Percentiles rank a stretch among this genome's conserved stretches.
phyloP scores from a whole-genome alignment of 2,888 invertebrate genomes.

The Drosophila bunnanda region DNA sequence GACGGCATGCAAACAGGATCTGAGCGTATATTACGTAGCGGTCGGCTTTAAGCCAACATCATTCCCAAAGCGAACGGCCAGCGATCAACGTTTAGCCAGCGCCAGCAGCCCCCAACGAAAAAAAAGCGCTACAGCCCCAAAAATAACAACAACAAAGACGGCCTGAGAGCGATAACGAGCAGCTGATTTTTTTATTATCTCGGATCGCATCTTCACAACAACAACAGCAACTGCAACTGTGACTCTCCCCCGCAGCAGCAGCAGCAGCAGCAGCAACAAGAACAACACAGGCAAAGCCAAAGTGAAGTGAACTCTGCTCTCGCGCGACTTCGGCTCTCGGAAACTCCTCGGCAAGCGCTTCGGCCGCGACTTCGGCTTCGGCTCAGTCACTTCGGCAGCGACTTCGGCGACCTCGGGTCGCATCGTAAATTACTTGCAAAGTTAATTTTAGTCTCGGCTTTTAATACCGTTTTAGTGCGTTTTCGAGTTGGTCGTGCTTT shows the following conservation, averaged over 20 bases:
- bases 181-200: conserved; percentile 56
- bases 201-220: conserved; percentile 34
- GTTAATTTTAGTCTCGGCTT: conserved; percentile 82
- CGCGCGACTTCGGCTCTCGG: conserved; percentile 18
- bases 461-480: conserved; percentile 83
- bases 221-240: conserved; percentile 21
- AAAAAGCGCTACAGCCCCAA: not conserved
- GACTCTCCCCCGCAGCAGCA: conserved; percentile 37
- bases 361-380: conserved; percentile 23
- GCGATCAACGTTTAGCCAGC: conserved; percentile 57
- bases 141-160: conserved; percentile 10
- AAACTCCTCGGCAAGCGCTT: conserved; percentile 22
- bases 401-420: conserved; percentile 51
- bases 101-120: conserved; percentile 6
- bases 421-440: conserved; percentile 81
- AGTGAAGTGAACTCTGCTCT: conserved; percentile 74
- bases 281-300: conserved; percentile 62
- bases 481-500: conserved; percentile 84
- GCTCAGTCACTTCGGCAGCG: conserved; percentile 27
- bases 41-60: conserved; percentile 82
- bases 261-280: conserved; percentile 28
- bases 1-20: conserved; percentile 82
- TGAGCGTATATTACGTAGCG: conserved; percentile 82
- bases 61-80: conserved; percentile 76
- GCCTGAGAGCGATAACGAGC: conserved; percentile 45